A percentile compares a stretch with the other conserved stretches of the same genome.
Evolutionary conservation across 1,140 invertebrate genomes (phyloP).

Genomic region (Drosophila melanica): DNA sequence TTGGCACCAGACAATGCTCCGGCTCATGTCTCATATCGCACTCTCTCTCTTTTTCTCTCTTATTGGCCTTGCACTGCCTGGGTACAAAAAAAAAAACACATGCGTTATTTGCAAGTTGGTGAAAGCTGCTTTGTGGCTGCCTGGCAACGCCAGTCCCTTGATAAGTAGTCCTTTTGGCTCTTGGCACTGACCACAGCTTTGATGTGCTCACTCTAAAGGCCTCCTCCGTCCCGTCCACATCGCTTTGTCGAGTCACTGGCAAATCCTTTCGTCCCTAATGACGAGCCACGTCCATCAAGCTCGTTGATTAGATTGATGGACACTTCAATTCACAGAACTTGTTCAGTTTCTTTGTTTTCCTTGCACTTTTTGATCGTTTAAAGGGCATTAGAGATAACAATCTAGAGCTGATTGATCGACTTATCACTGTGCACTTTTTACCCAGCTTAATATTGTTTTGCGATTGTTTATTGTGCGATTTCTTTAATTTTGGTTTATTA

Average conservation of each 20-base stretch:
- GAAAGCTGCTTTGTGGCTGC: constrained; percentile 49
- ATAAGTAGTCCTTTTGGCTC: constrained; percentile 41
- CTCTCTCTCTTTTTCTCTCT: constrained; percentile 5
- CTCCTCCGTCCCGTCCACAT: neutral
- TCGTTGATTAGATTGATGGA: constrained; percentile 26
- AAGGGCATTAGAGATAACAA: neutral
- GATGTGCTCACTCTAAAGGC: constrained; percentile 17
- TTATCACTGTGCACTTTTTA: neutral
- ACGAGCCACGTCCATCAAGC: constrained; percentile 17
- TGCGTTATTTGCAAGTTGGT: constrained; percentile 35
- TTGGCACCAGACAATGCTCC: constrained; percentile 26
- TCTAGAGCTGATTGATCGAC: neutral
- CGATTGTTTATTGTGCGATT: neutral
- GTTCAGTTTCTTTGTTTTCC: constrained; percentile 1
- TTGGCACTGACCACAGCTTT: constrained; percentile 39
- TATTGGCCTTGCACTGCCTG: constrained; percentile 43
- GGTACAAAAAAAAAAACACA: constrained; percentile 20
- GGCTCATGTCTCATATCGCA: constrained; percentile 1
- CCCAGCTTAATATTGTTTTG: neutral
- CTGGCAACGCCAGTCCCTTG: constrained; percentile 24
- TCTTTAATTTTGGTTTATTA: neutral
- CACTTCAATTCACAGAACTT: constrained; percentile 1
- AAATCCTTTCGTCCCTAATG: constrained; percentile 21
- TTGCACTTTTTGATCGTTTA: constrained; percentile 2
- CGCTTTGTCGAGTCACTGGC: neutral